A percentile compares a stretch with the other conserved stretches of the same genome.
Evolutionary conservation across 2,113 vertebrate genomes (phyloP).

Genomic region (Cephalophus harveyi): DNA sequence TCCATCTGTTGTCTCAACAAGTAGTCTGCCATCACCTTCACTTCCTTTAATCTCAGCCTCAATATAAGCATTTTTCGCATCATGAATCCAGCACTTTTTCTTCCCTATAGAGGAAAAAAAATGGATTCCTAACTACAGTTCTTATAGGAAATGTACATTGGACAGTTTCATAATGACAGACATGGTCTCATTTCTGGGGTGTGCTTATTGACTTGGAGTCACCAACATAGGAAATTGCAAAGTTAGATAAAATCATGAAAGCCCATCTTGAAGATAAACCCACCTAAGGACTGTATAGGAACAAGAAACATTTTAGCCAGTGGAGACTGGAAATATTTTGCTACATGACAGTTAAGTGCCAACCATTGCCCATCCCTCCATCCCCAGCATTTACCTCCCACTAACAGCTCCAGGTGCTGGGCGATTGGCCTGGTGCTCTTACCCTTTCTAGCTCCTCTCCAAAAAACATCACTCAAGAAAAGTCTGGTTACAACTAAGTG

Average conservation of each 20-base stretch:
- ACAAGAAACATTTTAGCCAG: neutral
- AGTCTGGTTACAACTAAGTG: neutral
- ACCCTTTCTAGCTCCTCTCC: neutral
- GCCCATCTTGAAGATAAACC: neutral
- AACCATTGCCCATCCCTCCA: neutral
- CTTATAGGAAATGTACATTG: neutral
- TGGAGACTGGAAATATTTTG: neutral
- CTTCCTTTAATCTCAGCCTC: conserved; percentile 86
- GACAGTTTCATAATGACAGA: neutral
- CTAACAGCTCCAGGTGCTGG: neutral
- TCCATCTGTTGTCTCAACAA: conserved; percentile 86
- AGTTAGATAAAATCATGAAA: neutral
- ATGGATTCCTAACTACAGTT: neutral
- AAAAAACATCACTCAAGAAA: neutral
- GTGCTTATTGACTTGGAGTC: neutral
- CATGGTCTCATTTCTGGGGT: neutral
- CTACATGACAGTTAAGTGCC: neutral
- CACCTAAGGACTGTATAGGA: neutral
- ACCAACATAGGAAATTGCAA: neutral
- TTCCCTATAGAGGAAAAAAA: conserved; percentile 80
- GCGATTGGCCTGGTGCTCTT: neutral
- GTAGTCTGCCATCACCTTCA: conserved; percentile 81
- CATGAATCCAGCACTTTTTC: conserved; percentile 86
- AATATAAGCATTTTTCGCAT: conserved; percentile 80
- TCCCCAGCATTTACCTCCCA: no score